Base-by-base conservation (phyloP, 2,113 vertebrate species). In the Calyptommatus sinebrachiatus region DNA sequence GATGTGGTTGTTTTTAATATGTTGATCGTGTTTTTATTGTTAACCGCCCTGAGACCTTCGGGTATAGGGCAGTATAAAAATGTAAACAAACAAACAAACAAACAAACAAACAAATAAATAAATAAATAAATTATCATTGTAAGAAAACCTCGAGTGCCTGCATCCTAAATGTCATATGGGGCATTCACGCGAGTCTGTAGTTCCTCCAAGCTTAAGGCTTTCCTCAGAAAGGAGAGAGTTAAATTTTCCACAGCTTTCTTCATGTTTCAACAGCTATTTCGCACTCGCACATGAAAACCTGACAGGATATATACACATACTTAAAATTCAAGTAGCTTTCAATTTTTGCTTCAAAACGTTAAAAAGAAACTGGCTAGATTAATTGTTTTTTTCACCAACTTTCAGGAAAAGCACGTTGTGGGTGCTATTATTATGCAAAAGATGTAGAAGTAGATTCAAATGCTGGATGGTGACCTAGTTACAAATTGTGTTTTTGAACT, bases 381-480 rank as follows among this genome's bases (percentile, higher is more conserved):
- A 60, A 68, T 71, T 69, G 1, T 0, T 66, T 53, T 82, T 79
- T 0, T n/a, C 57, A 80, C 68, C 65, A 68, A 83, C 14, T 7
- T 29, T 28, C 74, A 62, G 50, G 2, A 41, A 41, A 75, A 50
- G 4, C 26, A 20, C 3, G 75, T 4, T 57, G 14, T 57, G 53
- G 28, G 8, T 31, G 0, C n/a, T 8, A 81, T 69, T 69, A 68
- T 21, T 26, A 75, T 71, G 73, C 45, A 4, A 11, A 1, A 8
- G 60, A 20, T n/a, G 73, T 24, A 53, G 48, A 62, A 66, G 31
- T 21, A 41, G 46, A 8, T 6, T 26, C 20, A 29, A 65, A 12
- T 5, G 0, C 57, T 65, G 20, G 0, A 9, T 8, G 14, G 20
- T 2, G 26, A 31, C 1, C 12, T 50, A 45, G 24, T 2, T 48